These are phyloP conservation scores for Drosophila falleni DNA, from an alignment of 2,888 invertebrate genomes.

Conservation along the genomic window DNA sequence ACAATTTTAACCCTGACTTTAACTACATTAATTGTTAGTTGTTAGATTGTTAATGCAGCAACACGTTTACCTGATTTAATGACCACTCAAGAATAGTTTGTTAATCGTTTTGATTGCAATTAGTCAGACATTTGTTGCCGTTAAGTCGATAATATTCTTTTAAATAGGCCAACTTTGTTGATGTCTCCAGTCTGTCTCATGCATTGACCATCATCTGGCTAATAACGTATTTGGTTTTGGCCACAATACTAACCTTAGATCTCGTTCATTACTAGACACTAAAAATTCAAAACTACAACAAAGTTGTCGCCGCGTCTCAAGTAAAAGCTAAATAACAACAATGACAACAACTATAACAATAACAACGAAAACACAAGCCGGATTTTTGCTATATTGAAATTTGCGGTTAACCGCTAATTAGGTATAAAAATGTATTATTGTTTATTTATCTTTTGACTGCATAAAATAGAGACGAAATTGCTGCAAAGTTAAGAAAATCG, in stretches of 20 bases:
- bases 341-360: constrained; percentile 1
- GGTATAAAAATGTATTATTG: constrained; percentile 69
- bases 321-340: constrained; percentile 48
- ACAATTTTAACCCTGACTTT: constrained; percentile 22
- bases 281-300: constrained; percentile 71
- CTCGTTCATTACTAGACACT: constrained; percentile 17
- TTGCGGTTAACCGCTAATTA: constrained; percentile 83
- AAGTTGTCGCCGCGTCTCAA: constrained; percentile 66
- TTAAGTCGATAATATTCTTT: not conserved
- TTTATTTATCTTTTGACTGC: constrained; percentile 50
- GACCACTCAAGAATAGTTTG: constrained; percentile 29
- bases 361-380: constrained; percentile 30
- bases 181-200: constrained; percentile 42
- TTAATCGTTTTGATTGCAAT: constrained; percentile 32
- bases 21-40: constrained; percentile 9
- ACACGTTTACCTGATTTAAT: constrained; percentile 28
- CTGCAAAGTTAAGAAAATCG: not conserved
- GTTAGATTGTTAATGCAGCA: constrained; percentile 19
- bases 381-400: constrained; percentile 67
- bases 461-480: constrained; percentile 27
- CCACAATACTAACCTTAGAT: constrained; percentile 58
- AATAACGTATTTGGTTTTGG: constrained; percentile 31
- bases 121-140: constrained; percentile 11
- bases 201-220: constrained; percentile 43
- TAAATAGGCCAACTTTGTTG: constrained; percentile 37